Percentiles rank a stretch among this genome's conserved stretches.
Evolutionary conservation across 2,113 vertebrate species (phyloP).

Genomic region (Procavia capensis): DNA sequence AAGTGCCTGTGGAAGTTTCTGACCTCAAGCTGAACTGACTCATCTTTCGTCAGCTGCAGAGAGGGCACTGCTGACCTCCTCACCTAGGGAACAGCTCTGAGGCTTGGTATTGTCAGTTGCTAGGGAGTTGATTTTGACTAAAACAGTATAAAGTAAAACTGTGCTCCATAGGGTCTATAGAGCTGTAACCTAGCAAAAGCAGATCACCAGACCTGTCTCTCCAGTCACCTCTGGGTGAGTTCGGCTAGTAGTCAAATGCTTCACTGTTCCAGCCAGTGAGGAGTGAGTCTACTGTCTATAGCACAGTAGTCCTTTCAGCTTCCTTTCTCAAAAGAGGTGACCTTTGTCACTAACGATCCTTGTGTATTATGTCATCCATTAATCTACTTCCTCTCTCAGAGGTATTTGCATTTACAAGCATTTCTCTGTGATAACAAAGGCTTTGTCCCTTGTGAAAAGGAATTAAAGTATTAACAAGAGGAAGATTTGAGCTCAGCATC

Average conservation of each 20-base stretch:
- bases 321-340: neutral
- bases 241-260: neutral
- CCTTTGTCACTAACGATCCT: neutral
- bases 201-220: neutral
- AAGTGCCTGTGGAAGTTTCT: neutral
- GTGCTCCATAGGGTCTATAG: neutral
- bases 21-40: neutral
- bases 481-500: neutral
- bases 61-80: neutral
- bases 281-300: fast-evolving
- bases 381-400: neutral
- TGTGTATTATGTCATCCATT: neutral
- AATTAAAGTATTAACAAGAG: neutral
- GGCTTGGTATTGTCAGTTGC: neutral
- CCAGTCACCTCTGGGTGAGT: neutral
- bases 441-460: neutral
- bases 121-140: neutral
- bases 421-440: neutral
- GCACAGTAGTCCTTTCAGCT: neutral
- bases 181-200: neutral
- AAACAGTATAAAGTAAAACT: neutral
- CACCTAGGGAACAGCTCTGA: neutral
- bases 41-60: neutral
- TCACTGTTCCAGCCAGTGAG: fast-evolving
- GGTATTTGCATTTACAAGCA: neutral